phyloP scores from a whole-genome alignment of 2,113 vertebrate genomes.

The Oophaga pumilio region DNA sequence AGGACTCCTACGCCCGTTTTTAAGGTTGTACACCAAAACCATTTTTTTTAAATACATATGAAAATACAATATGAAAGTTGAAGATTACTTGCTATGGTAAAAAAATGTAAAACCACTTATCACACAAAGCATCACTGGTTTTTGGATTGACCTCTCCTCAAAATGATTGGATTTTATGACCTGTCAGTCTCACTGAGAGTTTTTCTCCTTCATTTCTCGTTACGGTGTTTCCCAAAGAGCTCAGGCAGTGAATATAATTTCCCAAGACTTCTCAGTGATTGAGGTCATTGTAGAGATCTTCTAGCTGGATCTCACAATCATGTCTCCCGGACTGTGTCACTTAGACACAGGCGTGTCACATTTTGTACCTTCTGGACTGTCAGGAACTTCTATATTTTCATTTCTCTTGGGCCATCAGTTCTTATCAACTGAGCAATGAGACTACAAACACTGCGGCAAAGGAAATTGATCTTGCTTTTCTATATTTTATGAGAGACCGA shows the following conservation, averaged over 20 bases:
- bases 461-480: conserved; percentile 20
- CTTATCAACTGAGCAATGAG: conserved; percentile 8
- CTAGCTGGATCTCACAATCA: conserved; percentile 11
- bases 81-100: not conserved
- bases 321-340: conserved; percentile 26
- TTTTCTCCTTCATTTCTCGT: conserved; percentile 24
- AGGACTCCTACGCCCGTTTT: not conserved
- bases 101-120: conserved; percentile 15
- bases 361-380: conserved; percentile 46
- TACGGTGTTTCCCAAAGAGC: conserved; percentile 4
- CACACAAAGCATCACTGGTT: not conserved
- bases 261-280: conserved; percentile 49
- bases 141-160: conserved; percentile 22
- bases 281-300: conserved; percentile 44
- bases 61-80: conserved; percentile 20
- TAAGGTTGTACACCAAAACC: not conserved
- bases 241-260: conserved; percentile 50
- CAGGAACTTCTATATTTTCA: conserved; percentile 41
- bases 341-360: conserved; percentile 20
- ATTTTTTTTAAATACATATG: not conserved
- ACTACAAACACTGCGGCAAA: not conserved
- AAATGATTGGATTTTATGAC: conserved; percentile 39
- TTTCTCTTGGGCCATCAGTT: conserved; percentile 32
- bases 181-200: conserved; percentile 39
- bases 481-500: conserved; percentile 34